Evolutionary conservation across 2,113 vertebrate genomes (phyloP), one percentile per base, ranked within the genome.

Genomic region (Myxocyprinus asiaticus): DNA sequence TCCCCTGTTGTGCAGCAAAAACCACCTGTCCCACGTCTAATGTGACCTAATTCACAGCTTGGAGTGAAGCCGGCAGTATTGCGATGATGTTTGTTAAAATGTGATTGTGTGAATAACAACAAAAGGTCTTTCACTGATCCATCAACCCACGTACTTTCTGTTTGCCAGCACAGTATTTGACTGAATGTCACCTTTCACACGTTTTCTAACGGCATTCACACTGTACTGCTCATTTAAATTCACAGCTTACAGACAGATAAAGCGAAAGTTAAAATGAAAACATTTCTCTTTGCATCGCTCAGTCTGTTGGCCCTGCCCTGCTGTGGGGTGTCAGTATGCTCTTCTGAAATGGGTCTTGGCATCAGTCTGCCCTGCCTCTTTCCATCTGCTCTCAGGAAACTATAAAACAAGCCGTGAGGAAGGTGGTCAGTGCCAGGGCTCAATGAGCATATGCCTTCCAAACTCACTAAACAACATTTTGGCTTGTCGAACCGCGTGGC

Each of bases 351-450:
- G 1, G 22, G 22, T 33, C 3, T 33, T 33, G 22, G 22, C 22
- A 3, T 33, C 22, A 33, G 22, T 33, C 22, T 33, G 22, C 22
- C 1, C 22, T 33, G 68, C 55, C 48, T 79, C 53, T 58, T 59
- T 82, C 77, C 81, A 85, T 87, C 82, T 87, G 85, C 73, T 86
- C 83, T 86, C 76, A 80, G 83, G 77, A 81, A 84, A 75, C 82
- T 55, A 48, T 59, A 45, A 70, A 74, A 68, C 15, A 75, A 43
- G 10, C 59, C 4, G 71, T 67, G 51, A 63, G 76, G 79, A 81
- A 79, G 75, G 33, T 10, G n/a, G 14, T 9, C 61, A 61, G 22
- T 64, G 64, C 78, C 64, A 77, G 43, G 59, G 51, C 58, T 65
- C 68, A 12, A 61, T 62, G 61, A 82, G 70, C 76, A 79, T 67